Base-by-base conservation (phyloP, 2,888 invertebrate species). In the Polymixis lichenea region DNA sequence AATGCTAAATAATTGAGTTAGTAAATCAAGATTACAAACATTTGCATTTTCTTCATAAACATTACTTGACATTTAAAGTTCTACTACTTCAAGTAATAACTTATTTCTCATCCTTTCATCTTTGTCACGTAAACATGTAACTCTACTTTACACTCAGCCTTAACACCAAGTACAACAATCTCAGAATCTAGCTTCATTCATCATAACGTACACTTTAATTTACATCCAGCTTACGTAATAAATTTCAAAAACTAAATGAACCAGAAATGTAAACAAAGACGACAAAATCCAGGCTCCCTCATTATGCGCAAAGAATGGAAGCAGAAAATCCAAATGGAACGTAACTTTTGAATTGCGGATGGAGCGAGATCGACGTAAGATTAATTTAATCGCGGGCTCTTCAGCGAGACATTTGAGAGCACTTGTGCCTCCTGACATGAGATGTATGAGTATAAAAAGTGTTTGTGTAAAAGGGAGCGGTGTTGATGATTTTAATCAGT, bases 361-460 rank as follows among this genome's bases (percentile, higher is more conserved):
- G 78, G 28, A 74, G 75, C 7, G 78, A 84, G 87, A 87, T 87
- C 75, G 83, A 84, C 86, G 78, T 65, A 81, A 87, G 86, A 87
- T 87, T 87, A 87, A 86, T 85, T 87, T 87, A 82, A 87, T 85
- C 84, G 74, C 65, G 55, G 65, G 77, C 75, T 75, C 83, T 83
- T 71, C 75, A 75, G 68, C 69, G 72, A 62, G 65, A 74, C 58
- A 72, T 84, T 84, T 85, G 66, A 84, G 86, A 78, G 78, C 56
- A 62, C 85, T 87, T 77, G 58, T 69, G 72, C 78, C 72, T 77
- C 69, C 72, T 80, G 83, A 85, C 83, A 75, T 69, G 86, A 83
- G 81, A 81, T 80, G 81, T 84, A 82, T 77, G 80, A 67, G 69
- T 79, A 83, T 80, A 86, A 86, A 87, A 87, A 84, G 69, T 86